Conservation (phyloP, 2,113 vertebrate genomes). For the Toxotes jaculatrix region DNA sequence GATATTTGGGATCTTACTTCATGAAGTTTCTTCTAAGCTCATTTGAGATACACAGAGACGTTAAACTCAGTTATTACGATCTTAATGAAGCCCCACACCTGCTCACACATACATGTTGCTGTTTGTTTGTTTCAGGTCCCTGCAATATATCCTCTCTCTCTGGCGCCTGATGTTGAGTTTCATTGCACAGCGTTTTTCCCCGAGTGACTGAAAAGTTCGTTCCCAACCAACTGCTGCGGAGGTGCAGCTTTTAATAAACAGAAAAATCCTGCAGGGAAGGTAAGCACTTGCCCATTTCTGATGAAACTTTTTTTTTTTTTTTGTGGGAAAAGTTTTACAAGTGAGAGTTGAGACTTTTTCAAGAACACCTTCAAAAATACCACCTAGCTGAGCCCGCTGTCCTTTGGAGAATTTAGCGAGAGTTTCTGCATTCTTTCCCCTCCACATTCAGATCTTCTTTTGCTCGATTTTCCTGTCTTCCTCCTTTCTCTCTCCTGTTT, state of each 20-base stretch:
- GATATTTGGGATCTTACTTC: background rate
- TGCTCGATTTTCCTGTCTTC: background rate
- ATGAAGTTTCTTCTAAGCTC: background rate
- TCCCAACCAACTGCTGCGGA: background rate
- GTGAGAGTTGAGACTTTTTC: conserved; percentile 12
- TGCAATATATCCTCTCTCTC: background rate
- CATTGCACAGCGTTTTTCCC: background rate
- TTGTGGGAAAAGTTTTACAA: conserved; percentile 16
- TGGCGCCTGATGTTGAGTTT: background rate
- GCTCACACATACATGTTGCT: conserved; percentile 1
- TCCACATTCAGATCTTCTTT: background rate
- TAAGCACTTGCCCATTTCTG: conserved; percentile 9
- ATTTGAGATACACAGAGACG: background rate
- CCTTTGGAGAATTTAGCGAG: background rate
- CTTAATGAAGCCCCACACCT: background rate
- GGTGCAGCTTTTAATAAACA: conserved; percentile 41
- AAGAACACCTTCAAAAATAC: background rate
- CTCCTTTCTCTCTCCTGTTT: background rate
- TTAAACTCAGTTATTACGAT: background rate
- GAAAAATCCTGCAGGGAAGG: conserved; percentile 30
- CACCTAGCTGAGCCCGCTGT: background rate
- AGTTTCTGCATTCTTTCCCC: background rate
- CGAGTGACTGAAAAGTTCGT: conserved; percentile 2
- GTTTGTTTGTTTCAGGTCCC: background rate
- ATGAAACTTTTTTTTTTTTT: background rate